phyloP scores from a whole-genome alignment of 2,797 vertebrate genomes.

The Anolis apletophallus region DNA sequence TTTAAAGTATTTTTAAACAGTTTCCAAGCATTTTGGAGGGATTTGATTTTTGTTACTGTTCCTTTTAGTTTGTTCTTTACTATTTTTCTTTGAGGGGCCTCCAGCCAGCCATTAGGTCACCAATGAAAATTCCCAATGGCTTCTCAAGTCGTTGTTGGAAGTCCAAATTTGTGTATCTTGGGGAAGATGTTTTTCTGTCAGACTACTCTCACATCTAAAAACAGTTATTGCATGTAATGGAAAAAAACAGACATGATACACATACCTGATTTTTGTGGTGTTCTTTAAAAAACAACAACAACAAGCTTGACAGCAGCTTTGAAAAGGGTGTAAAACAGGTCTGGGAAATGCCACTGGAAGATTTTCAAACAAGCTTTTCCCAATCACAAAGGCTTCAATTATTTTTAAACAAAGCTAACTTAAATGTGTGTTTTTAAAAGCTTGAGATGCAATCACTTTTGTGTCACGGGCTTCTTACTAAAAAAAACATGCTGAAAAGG shows the following conservation, averaged over 20 bases:
- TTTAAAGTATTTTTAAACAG: too few relatives aligned
- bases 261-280: neutral
- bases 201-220: neutral
- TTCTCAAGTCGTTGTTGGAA: neutral
- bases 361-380: neutral
- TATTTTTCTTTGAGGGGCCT: too few relatives aligned
- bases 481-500: neutral
- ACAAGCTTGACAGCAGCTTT: neutral
- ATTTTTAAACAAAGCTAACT: neutral
- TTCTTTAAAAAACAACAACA: neutral
- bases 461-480: neutral
- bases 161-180: neutral
- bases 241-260: neutral
- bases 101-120: neutral
- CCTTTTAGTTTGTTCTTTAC: too few relatives aligned
- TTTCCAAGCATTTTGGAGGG: too few relatives aligned
- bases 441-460: neutral
- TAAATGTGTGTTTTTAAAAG: neutral
- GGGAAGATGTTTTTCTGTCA: neutral
- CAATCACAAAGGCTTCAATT: neutral
- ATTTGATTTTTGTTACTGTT: too few relatives aligned
- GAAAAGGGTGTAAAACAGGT: neutral
- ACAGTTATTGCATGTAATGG: neutral
- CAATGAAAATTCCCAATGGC: neutral
- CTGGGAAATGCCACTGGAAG: neutral